Evolutionary conservation across 2,113 vertebrate species (phyloP).

Genomic region (Chrysemys picta): DNA sequence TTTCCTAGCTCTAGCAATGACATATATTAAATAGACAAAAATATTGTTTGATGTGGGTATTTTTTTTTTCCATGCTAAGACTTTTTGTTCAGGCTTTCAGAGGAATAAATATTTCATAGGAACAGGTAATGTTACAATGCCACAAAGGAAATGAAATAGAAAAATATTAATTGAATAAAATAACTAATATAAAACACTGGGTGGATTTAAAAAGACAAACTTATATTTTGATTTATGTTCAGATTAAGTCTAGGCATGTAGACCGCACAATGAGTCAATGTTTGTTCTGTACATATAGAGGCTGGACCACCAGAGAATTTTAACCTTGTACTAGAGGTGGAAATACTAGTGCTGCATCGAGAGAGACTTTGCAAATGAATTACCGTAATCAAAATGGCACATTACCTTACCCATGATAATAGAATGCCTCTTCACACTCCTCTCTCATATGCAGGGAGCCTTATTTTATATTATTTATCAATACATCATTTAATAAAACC

Average conservation of each 20-base stretch:
- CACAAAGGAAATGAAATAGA: neutral
- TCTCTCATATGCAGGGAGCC: neutral
- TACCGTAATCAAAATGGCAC: neutral
- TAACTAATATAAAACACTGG: neutral
- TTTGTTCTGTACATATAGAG: constrained; percentile 50
- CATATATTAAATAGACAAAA: constrained; percentile 5
- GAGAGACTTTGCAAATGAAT: neutral
- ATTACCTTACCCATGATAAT: constrained; percentile 32
- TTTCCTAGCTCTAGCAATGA: neutral
- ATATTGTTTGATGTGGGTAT: neutral
- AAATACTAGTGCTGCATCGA: constrained; percentile 19
- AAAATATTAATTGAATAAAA: constrained; percentile 18
- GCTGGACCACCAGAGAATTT: constrained; percentile 36
- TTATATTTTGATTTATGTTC: constrained; percentile 11
- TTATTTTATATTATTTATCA: neutral
- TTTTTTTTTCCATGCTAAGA: neutral
- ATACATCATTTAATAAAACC: neutral
- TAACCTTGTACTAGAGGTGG: constrained; percentile 22
- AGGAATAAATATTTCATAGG: neutral
- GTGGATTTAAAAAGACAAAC: neutral
- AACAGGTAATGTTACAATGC: neutral
- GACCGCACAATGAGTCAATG: constrained; percentile 23
- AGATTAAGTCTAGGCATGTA: constrained; percentile 33
- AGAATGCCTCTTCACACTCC: constrained; percentile 8
- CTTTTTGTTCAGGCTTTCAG: neutral